A percentile compares a stretch with the other conserved stretches of the same genome.
Conservation (phyloP, 2,888 invertebrate genomes). For the Ptychoptera contaminata region DNA sequence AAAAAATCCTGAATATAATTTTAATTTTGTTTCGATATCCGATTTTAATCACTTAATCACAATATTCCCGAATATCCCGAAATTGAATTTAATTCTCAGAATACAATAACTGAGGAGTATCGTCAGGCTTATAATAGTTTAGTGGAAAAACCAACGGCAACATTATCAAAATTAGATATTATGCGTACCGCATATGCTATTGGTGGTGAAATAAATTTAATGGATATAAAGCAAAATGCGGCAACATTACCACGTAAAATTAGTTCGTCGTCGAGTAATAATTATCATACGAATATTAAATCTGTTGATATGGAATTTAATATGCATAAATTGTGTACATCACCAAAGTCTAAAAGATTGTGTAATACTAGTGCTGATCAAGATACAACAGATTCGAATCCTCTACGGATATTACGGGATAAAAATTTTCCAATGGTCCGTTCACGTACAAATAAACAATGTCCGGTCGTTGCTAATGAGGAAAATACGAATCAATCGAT, state of each 20-base stretch:
- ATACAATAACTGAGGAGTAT: conserved; percentile 72
- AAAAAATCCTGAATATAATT: too few species aligned
- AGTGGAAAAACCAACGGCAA: conserved; percentile 53
- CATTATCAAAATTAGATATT: conserved; percentile 16
- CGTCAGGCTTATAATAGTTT: conserved; percentile 86
- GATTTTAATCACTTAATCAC: too few species aligned
- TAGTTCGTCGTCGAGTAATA: conserved; percentile 8
- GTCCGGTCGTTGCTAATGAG: conserved; percentile 5
- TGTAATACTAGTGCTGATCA: not conserved
- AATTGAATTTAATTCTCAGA: conserved; percentile 33
- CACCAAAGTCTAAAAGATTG: conserved; percentile 3
- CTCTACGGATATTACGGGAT: conserved; percentile 12
- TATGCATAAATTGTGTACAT: conserved; percentile 21
- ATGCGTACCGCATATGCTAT: not conserved
- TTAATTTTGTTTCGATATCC: too few species aligned
- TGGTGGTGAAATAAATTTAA: not conserved
- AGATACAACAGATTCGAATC: conserved; percentile 10
- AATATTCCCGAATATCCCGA: too few species aligned
- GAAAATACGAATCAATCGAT: conserved; percentile 7
- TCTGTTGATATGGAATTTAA: conserved; percentile 15
- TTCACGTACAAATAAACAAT: conserved; percentile 7
- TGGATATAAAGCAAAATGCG: not conserved
- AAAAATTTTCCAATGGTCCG: conserved; percentile 13
- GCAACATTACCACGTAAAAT: conserved; percentile 22
- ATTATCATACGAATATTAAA: conserved; percentile 13